These are phyloP conservation scores for Hydropotes inermis DNA, from an alignment of 2,113 vertebrate genomes.

Conservation along the genomic window DNA sequence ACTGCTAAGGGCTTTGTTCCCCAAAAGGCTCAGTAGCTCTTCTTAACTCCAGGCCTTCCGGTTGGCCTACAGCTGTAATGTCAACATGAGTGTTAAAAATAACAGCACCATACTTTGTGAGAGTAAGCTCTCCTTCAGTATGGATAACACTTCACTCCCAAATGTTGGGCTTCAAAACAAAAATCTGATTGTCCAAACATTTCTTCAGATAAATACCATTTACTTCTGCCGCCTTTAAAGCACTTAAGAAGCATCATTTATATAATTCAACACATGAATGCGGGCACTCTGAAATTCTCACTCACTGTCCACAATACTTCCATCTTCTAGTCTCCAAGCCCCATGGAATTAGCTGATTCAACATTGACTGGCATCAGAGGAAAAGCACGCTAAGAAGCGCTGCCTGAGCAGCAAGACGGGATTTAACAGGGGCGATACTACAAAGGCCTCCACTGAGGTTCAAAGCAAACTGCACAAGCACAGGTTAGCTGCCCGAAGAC, in stretches of 20 bases:
- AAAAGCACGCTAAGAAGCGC: background rate
- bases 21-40: background rate
- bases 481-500: conserved; percentile 30
- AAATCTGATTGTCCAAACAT: conserved; percentile 8
- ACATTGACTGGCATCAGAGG: background rate
- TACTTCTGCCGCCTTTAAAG: conserved; percentile 15
- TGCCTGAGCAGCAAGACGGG: conserved; percentile 19
- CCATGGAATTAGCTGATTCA: background rate
- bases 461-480: background rate
- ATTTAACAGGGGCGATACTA: background rate
- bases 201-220: background rate
- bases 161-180: conserved; percentile 3
- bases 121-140: background rate
- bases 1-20: background rate
- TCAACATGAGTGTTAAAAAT: background rate
- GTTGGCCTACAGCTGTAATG: background rate
- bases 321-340: background rate
- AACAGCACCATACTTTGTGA: background rate
- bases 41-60: background rate
- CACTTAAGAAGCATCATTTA: conserved; percentile 11
- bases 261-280: conserved; percentile 10
- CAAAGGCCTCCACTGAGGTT: conserved; percentile 9
- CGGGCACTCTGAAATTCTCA: background rate
- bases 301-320: background rate
- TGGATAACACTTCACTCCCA: background rate